Conservation (phyloP, 1,140 invertebrate genomes). For the Galleria mellonella region DNA sequence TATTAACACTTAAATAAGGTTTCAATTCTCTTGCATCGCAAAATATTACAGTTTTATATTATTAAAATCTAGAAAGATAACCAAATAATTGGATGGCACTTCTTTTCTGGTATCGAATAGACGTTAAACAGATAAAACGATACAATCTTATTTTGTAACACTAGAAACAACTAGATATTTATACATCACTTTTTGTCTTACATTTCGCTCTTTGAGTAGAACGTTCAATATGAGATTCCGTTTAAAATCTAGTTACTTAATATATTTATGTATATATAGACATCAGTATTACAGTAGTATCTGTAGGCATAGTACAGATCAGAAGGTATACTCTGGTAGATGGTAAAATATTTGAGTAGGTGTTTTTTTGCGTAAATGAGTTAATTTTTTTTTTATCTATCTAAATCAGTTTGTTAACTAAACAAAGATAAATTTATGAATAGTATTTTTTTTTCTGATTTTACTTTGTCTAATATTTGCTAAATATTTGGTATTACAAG, state of each 20-base stretch:
- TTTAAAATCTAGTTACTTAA: neutral
- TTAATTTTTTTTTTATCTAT: no score
- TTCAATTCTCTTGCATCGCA: slow-evolving; percentile 73
- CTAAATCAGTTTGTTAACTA: no score
- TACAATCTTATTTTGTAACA: neutral
- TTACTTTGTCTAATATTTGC: no score
- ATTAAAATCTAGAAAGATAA: slow-evolving; percentile 54
- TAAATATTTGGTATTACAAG: no score
- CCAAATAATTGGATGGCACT: slow-evolving; percentile 58
- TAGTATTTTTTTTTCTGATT: no score
- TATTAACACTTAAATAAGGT: slow-evolving; percentile 52
- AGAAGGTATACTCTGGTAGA: neutral
- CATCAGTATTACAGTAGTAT: neutral
- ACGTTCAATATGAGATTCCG: neutral
- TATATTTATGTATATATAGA: neutral
- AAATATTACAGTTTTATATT: slow-evolving; percentile 45
- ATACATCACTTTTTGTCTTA: slow-evolving; percentile 64
- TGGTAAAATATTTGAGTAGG: no score
- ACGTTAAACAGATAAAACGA: slow-evolving; percentile 13
- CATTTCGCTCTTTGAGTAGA: slow-evolving; percentile 14
- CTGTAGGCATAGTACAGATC: no score
- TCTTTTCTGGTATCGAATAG: slow-evolving; percentile 38
- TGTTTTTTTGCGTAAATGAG: no score
- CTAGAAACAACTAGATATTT: slow-evolving; percentile 33
- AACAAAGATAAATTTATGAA: no score